phyloP scores from a whole-genome alignment of 1,140 invertebrate species.

The Microplitis demolitor region DNA sequence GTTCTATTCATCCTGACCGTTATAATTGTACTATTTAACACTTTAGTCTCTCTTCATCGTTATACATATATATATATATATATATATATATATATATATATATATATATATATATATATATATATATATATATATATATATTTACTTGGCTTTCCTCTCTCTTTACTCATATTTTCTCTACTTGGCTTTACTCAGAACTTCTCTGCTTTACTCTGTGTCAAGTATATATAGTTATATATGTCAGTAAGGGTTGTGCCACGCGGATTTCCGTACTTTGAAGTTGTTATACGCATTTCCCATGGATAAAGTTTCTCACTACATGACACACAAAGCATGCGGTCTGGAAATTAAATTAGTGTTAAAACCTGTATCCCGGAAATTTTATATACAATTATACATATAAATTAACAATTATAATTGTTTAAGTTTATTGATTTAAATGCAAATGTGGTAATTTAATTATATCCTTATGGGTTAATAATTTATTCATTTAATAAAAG shows the following conservation, averaged over 20 bases:
- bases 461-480: neutral
- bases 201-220: too few species aligned
- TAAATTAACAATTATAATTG: neutral
- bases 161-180: neutral
- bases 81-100: too few species aligned
- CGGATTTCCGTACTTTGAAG: slow-evolving; percentile 13
- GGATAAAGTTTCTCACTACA: slow-evolving; percentile 4
- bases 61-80: too few species aligned
- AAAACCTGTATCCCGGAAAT: neutral
- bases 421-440: neutral
- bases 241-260: neutral
- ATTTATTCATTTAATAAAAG: too few species aligned
- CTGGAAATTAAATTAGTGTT: slow-evolving; percentile 10
- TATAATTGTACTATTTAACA: too few species aligned
- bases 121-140: too few species aligned
- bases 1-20: too few species aligned
- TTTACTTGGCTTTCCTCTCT: neutral
- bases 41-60: too few species aligned
- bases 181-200: too few species aligned
- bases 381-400: neutral
- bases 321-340: neutral
- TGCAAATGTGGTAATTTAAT: neutral
- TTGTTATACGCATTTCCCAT: neutral
- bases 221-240: neutral
- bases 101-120: too few species aligned